Base-by-base conservation (phyloP, 2,888 invertebrate genomes). In the Amphiduros pacificus region DNA sequence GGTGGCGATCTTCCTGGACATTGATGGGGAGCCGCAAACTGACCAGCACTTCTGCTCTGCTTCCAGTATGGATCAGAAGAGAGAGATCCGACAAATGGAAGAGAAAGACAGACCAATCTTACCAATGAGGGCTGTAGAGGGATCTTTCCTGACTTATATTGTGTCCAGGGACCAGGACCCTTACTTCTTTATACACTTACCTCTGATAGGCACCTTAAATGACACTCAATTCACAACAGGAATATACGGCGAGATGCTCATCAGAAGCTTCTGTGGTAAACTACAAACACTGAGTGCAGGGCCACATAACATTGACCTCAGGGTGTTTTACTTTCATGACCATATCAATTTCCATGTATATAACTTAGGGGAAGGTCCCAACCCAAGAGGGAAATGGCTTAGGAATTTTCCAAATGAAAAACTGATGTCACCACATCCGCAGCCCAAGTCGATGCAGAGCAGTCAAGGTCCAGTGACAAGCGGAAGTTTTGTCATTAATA, bases 181-280 rank as follows among this genome's bases (percentile, higher is more conserved):
- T 14, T 63, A 51, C 49, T 60, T 29, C 36, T 63, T 63, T 28
- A 6, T 63, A 4, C 63, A 63, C 36, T 31, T 63, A 1, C 63
- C 63, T 6, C 24, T 63, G 32, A 17, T 63, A n/a, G 51, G 32
- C 44, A 52, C 41, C 5, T 40, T 50, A 9, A 28, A 20, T 11
- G 63, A 60, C 56, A 27, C 31, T 22, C 22, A 11, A 22, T 58
- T 55, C 24, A 27, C 24, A 5, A 61, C 63, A 3, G 63, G 63
- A 1, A 1, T 2, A 9, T 63, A 63, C 48, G 55, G 31, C 1
- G 29, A 52, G 32, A 27, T 41, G 1, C n/a, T 60, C 11, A 28
- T 57, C 20, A 20, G 28, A 2, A 55, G 60, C 27, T 63, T 63
- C 57, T 14, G 4, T 1, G 20, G 44, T 3, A 31, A 56, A 20